Conservation (phyloP, 2,888 invertebrate species). For the Tenodera sinensis region DNA sequence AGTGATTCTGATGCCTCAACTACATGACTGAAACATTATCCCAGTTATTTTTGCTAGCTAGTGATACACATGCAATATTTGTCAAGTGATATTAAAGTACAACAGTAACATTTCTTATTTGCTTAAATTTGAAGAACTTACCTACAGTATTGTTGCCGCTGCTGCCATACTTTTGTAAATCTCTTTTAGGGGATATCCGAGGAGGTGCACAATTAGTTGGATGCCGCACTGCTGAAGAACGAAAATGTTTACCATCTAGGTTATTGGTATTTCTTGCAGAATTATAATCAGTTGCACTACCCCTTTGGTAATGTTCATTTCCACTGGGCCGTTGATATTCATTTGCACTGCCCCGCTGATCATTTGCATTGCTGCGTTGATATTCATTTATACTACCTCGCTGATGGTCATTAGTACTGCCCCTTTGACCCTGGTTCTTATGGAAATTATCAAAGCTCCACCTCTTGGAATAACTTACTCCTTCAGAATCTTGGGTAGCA, state of each 20-base stretch:
- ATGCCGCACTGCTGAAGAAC: background rate
- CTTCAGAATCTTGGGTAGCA: background rate
- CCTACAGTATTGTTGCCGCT: background rate
- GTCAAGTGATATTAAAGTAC: no score
- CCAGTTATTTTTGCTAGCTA: no score
- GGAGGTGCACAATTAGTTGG: background rate
- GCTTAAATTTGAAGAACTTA: background rate
- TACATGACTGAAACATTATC: no score
- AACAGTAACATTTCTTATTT: no score
- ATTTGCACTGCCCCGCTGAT: no score
- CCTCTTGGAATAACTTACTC: background rate
- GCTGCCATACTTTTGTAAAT: background rate
- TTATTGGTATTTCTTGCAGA: background rate
- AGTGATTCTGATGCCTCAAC: no score
- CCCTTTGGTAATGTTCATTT: background rate
- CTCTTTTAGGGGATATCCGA: background rate
- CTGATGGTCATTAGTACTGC: background rate
- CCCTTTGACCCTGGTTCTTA: background rate
- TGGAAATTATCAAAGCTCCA: background rate
- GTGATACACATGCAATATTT: no score
- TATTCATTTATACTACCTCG: background rate
- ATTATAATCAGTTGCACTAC: no score
- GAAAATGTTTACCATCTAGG: background rate
- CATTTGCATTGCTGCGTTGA: background rate
- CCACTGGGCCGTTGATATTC: background rate